Base-by-base conservation (phyloP, 2,113 vertebrate species). In the Lates calcarifer region DNA sequence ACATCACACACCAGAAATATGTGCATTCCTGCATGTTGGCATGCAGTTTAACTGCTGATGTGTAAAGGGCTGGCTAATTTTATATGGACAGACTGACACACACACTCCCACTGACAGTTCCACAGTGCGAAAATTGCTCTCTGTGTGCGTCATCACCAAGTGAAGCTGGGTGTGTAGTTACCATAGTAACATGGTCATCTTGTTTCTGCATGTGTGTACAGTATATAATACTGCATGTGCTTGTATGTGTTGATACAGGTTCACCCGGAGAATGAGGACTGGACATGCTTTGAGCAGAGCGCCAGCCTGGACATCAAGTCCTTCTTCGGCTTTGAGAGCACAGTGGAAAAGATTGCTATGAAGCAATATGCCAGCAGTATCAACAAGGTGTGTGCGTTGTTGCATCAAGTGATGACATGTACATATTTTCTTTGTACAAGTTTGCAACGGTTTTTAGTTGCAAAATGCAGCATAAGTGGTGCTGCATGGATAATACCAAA, bases 361-460 rank as follows among this genome's bases (percentile, higher is more conserved):
- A 99, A 98, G 85, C 98, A 99, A 28, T 99, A 99, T n/a, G 97
- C 97, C 89, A 97, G 96, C 95, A 99, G 97, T 91, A 99, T 99
- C 94, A 98, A 99, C 90, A 99, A 99, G 95, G 98, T 97, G 71
- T 63, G 91, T 84, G 56, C 53, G 6, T 31, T 49, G 26, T 62
- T 31, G 41, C 15, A 47, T 22, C 12, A 24, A 15, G 65, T 70
- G 14, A 65, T 18, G 4, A 33, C 57, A 58, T 51, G 15, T 31
- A 17, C 56, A 11, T 24, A 0, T 55, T 20, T n/a, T 7, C 5
- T 26, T 3, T 64, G 31, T 55, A 20, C 31, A 14, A n/a, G 3
- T 33, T 51, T 2, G 11, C 61, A 10, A 13, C 5, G 35, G 49
- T 7, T 9, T 12, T 24, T 8, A 20, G 10, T 37, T 55, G 11